Conservation (phyloP, 2,888 invertebrate genomes). For the Calameuta idolon region DNA sequence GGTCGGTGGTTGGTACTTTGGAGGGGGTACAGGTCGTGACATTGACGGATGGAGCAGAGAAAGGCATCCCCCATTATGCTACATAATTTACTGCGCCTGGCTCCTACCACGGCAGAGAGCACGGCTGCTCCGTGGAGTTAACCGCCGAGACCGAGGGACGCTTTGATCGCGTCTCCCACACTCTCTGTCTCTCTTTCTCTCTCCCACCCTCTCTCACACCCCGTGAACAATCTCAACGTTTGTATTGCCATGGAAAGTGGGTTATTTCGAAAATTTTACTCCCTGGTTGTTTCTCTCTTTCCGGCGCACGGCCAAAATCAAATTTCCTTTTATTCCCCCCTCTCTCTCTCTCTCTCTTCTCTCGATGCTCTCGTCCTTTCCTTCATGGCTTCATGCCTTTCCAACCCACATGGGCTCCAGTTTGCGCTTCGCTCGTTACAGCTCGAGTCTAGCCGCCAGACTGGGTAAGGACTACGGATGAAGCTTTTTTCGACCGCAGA, state of each 20-base stretch:
- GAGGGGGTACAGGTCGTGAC: conserved; percentile 48
- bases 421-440: conserved; percentile 1
- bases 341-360: too few relatives aligned
- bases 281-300: conserved; percentile 16
- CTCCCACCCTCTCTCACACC: conserved; percentile 4
- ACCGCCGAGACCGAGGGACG: conserved; percentile 40
- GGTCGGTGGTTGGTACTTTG: conserved; percentile 41
- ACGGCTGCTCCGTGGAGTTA: conserved; percentile 39
- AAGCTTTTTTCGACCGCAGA: too few relatives aligned
- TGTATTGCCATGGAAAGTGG: conserved; percentile 45
- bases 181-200: neutral
- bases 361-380: too few relatives aligned
- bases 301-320: conserved; percentile 14
- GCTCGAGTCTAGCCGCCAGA: neutral
- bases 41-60: conserved; percentile 60
- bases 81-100: conserved; percentile 57
- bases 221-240: conserved; percentile 36
- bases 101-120: conserved; percentile 27
- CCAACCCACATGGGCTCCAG: neutral
- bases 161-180: conserved; percentile 42
- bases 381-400: too few relatives aligned
- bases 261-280: conserved; percentile 31
- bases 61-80: conserved; percentile 56
- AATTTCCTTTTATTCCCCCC: too few relatives aligned
- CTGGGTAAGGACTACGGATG: conserved; percentile 2